Percentiles rank a stretch among this genome's conserved stretches.
Conservation (phyloP, 2,888 invertebrate genomes). For the Stenolophus ochropezus region DNA sequence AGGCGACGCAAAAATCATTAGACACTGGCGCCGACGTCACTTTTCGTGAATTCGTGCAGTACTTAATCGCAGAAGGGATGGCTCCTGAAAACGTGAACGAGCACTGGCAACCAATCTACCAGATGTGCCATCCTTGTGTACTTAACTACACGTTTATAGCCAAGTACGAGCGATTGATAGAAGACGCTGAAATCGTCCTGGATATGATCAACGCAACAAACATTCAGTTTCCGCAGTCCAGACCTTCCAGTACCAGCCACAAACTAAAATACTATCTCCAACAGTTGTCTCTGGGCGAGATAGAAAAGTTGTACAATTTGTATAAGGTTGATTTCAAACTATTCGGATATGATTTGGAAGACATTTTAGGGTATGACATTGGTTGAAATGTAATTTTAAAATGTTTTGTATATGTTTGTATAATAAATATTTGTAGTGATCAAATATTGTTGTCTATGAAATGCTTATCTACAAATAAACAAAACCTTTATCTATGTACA, state of each 20-base stretch:
- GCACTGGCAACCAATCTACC: constrained; percentile 91
- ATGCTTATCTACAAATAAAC: too few species aligned
- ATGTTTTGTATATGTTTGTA: background rate
- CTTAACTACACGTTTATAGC: constrained; percentile 93
- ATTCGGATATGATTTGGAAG: constrained; percentile 87
- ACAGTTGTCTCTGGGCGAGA: constrained; percentile 81
- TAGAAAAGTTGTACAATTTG: constrained; percentile 82
- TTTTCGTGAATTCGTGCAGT: constrained; percentile 90
- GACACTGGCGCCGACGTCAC: constrained; percentile 87
- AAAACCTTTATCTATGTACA: too few species aligned
- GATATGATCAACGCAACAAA: constrained; percentile 78
- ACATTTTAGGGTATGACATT: constrained; percentile 86
- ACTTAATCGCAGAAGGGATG: constrained; percentile 78
- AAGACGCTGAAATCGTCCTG: constrained; percentile 84
- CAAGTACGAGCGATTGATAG: constrained; percentile 90
- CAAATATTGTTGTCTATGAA: too few species aligned
- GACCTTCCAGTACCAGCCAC: constrained; percentile 83
- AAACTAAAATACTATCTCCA: constrained; percentile 84
- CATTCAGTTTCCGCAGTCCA: constrained; percentile 78
- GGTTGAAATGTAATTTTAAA: constrained; percentile 75
- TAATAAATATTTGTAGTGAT: too few species aligned
- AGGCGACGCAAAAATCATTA: constrained; percentile 82
- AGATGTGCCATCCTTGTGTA: constrained; percentile 90
- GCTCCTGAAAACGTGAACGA: constrained; percentile 81
- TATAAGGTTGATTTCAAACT: constrained; percentile 88